These are phyloP conservation scores for Drosophila bifasciata DNA, from an alignment of 1,140 invertebrate species.

Conservation along the genomic window DNA sequence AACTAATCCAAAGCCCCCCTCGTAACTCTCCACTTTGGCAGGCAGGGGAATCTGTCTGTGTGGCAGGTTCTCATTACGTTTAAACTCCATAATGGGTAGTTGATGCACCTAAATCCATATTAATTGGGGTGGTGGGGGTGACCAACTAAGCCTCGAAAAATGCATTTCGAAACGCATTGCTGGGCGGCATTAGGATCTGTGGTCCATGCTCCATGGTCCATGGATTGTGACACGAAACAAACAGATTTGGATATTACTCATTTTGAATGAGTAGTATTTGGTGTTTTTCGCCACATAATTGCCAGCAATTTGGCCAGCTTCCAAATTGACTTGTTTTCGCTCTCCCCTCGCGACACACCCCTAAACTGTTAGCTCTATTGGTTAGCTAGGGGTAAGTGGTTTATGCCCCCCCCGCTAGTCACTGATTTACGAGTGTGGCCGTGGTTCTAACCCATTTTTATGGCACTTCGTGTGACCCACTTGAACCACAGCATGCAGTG, in stretches of 20 bases:
- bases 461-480: constrained; percentile 40
- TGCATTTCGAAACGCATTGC: background rate
- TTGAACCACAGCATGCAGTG: constrained; percentile 33
- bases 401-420: constrained; percentile 12
- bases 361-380: constrained; percentile 10
- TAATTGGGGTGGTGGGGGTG: constrained; percentile 45
- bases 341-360: background rate
- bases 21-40: constrained; percentile 3
- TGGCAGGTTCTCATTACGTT: constrained; percentile 32
- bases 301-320: constrained; percentile 33
- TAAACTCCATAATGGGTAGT: constrained; percentile 10
- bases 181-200: background rate
- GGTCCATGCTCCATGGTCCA: background rate
- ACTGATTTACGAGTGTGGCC: constrained; percentile 30
- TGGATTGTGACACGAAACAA: background rate
- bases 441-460: constrained; percentile 34
- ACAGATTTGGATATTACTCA: constrained; percentile 2
- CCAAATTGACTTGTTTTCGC: constrained; percentile 45
- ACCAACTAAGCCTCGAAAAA: background rate
- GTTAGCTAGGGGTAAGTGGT: too few species aligned
- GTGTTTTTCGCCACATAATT: constrained; percentile 26
- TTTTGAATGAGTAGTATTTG: constrained; percentile 42
- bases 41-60: background rate
- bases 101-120: constrained; percentile 49
- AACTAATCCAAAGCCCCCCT: background rate